Percentiles rank a stretch among this genome's conserved stretches.
phyloP scores from a whole-genome alignment of 2,797 vertebrate species.

The Cichlasoma orientale region DNA sequence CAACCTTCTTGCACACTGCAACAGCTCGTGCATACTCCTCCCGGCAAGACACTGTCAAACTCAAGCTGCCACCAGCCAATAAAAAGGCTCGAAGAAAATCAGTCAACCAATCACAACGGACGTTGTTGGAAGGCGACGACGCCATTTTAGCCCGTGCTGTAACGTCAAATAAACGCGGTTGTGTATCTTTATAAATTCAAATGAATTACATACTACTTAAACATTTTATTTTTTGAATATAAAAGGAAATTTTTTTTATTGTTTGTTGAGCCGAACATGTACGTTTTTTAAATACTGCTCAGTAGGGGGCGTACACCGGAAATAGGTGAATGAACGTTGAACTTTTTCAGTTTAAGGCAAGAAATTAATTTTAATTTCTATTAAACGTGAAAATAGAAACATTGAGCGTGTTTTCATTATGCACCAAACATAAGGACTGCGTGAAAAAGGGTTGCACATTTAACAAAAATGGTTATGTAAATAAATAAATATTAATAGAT shows the following conservation, averaged over 20 bases:
- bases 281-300: background rate
- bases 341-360: background rate
- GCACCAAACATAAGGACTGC: background rate
- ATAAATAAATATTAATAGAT: background rate
- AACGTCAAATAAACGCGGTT: slow-evolving; percentile 12
- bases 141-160: slow-evolving; percentile 68
- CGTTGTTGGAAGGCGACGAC: slow-evolving; percentile 45
- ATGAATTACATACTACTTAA: background rate
- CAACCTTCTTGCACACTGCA: background rate
- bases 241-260: background rate
- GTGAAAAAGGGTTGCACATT: background rate
- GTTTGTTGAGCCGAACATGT: background rate
- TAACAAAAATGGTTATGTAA: background rate
- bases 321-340: slow-evolving; percentile 12
- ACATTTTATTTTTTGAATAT: too few species aligned
- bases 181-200: background rate
- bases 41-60: slow-evolving; percentile 46
- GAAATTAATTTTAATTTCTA: background rate
- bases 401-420: background rate
- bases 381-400: background rate
- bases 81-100: background rate
- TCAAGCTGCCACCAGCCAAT: slow-evolving; percentile 51
- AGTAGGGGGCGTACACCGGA: slow-evolving; percentile 53
- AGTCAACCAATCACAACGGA: slow-evolving; percentile 54
- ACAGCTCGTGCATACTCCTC: slow-evolving; percentile 1